These are phyloP conservation scores for Cathartes aura DNA, from an alignment of 2,113 vertebrate species.

Conservation along the genomic window DNA sequence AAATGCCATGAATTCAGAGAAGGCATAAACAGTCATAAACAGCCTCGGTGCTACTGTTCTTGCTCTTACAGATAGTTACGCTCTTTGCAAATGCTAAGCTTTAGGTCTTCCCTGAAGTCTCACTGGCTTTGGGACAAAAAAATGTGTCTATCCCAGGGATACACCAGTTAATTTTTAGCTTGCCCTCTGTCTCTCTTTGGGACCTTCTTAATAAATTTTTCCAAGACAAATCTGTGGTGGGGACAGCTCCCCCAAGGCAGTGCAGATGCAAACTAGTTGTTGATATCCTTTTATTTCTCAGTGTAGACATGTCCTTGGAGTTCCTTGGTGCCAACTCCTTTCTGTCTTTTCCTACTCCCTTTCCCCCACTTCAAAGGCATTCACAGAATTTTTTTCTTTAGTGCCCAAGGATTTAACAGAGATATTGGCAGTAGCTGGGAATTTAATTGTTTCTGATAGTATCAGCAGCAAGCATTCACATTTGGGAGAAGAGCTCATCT, in stretches of 20 bases:
- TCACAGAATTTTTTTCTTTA: neutral
- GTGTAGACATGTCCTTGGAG: neutral
- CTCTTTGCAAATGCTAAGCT: rapidly evolving
- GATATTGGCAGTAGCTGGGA: neutral
- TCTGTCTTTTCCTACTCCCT: neutral
- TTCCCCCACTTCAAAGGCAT: neutral
- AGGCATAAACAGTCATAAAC: neutral
- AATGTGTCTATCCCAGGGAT: neutral
- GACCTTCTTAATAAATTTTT: neutral
- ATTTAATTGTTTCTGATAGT: neutral
- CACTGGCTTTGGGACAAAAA: neutral
- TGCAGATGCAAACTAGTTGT: neutral
- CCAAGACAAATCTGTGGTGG: rapidly evolving
- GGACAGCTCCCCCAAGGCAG: neutral
- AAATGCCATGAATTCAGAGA: neutral
- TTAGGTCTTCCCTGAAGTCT: neutral
- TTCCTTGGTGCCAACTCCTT: neutral
- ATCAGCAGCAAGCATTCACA: neutral
- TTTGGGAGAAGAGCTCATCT: neutral
- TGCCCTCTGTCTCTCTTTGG: neutral
- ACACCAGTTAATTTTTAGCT: neutral
- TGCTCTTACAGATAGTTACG: neutral
- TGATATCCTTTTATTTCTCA: neutral
- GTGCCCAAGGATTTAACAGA: neutral
- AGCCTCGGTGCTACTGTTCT: neutral